Base-by-base conservation (phyloP, 2,888 invertebrate genomes). In the Nemotelus nigrinus region DNA sequence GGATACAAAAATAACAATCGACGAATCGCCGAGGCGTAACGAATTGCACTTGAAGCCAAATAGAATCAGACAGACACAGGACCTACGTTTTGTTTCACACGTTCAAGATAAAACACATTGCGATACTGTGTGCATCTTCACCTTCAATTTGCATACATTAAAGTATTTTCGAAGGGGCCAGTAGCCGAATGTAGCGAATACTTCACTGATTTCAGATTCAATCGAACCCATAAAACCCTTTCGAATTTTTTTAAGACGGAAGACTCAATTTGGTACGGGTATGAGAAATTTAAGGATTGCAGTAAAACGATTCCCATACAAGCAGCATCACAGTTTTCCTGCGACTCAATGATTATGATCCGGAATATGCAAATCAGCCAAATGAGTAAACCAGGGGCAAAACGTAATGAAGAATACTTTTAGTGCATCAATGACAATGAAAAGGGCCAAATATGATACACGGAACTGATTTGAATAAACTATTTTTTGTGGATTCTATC, bases 21-120 rank as follows among this genome's bases (percentile, higher is more conserved):
- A 76, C 68, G 77, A 79, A 79, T 79, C 79, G 50, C 64, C 70
- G 77, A 79, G 79, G 79, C 77, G 79, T 74, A 79, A 63, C 79
- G 77, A 79, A 79, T 79, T 60, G 58, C 77, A 44, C 76, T 70
- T 70, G 57, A 43, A 44, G 53, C 55, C 43, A 70, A 75, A 64
- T 67, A 63, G 55, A 60, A 53, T 57, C 50, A 75, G 63, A 7
- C 8, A 7, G 45, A 50, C 58, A 7, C 2, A 3, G 55, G 70
- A 53, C 41, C 70, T 75, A 48, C 41, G 43, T 50, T 70, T 70
- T 75, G 77, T 75, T 64, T 63, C 77, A 70, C 63, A 10, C 45
- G 58, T 41, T 50, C 25, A 78, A 43, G 50, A 48, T 60, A 70
- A 43, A 60, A 44, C 10, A 67, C 75, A 63, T 71, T 64, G 45